Conservation (phyloP, 2,113 vertebrate genomes). For the Perca flavescens region DNA sequence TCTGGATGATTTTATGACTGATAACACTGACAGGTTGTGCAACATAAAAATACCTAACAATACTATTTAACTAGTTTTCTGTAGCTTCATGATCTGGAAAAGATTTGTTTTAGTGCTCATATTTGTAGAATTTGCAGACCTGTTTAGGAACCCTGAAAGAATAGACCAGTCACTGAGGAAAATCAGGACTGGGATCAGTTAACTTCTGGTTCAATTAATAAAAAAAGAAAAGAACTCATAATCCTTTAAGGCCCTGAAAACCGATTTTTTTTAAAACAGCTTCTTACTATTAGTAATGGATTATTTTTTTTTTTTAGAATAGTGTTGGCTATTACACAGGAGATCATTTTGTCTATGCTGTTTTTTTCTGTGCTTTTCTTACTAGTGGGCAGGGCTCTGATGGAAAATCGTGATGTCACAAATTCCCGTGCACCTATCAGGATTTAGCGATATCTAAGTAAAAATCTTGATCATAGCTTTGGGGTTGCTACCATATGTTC, state of each 20-base stretch:
- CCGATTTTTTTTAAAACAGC: no score
- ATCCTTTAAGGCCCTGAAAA: background rate
- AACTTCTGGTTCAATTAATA: background rate
- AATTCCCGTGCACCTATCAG: background rate
- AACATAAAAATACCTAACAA: background rate
- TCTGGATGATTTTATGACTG: no score
- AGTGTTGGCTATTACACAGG: background rate
- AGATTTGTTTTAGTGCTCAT: no score
- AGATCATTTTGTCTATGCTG: background rate
- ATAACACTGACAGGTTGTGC: background rate
- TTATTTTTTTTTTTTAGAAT: background rate
- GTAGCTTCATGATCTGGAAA: background rate
- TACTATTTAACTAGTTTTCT: background rate
- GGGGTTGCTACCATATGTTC: background rate
- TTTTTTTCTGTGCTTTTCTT: background rate
- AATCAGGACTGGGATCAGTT: constrained; percentile 22
- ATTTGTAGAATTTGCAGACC: background rate
- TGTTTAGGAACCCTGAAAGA: constrained; percentile 13
- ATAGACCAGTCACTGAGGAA: background rate
- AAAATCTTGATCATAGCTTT: background rate
- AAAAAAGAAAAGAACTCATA: background rate
- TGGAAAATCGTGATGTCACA: background rate
- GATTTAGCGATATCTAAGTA: background rate
- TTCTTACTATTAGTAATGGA: background rate
- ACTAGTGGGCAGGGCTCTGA: background rate